These are phyloP conservation scores for Mimachlamys varia DNA, from an alignment of 2,888 invertebrate species.

Conservation along the genomic window DNA sequence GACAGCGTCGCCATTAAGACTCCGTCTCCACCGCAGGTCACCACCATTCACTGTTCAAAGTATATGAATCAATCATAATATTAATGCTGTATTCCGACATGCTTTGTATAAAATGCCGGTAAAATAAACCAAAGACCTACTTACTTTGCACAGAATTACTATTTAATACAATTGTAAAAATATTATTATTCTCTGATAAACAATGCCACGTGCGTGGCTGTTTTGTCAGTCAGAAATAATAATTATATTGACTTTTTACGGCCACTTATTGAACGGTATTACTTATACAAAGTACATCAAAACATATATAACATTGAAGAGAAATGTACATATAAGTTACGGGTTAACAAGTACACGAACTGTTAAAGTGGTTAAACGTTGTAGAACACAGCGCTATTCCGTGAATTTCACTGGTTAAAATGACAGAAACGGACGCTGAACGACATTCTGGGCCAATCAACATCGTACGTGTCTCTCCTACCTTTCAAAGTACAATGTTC, in stretches of 20 bases:
- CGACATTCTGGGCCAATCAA: too few species aligned
- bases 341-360: too few species aligned
- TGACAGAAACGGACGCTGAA: too few species aligned
- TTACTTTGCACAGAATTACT: neutral
- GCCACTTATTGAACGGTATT: neutral
- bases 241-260: neutral
- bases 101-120: neutral
- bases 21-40: neutral
- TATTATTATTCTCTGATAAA: neutral
- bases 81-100: neutral
- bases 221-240: neutral
- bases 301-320: too few species aligned
- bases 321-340: too few species aligned
- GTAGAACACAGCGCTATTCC: too few species aligned
- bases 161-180: neutral
- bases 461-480: too few species aligned
- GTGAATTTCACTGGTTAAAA: too few species aligned
- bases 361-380: too few species aligned
- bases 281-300: too few species aligned
- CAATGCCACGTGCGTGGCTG: neutral
- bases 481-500: too few species aligned
- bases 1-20: neutral
- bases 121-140: neutral
- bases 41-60: neutral
- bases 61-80: neutral